Base-by-base conservation (phyloP, 2,888 invertebrate genomes). In the Candidula unifasciata region DNA sequence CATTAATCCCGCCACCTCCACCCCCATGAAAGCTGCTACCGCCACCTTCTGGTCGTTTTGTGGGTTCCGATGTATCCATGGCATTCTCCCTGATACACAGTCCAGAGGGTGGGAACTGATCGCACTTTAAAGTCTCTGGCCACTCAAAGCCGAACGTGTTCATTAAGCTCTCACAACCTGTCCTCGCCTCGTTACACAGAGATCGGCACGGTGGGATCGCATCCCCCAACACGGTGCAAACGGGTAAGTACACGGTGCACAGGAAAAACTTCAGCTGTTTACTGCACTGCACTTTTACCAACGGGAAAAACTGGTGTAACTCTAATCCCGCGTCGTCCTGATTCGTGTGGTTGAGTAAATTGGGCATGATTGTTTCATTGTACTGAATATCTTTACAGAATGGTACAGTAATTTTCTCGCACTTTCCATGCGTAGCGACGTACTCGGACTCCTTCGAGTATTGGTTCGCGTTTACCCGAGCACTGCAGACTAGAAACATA, bases 311-410 rank as follows among this genome's bases (percentile, higher is more conserved):
- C 94, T 99, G 99, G 94, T 99, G 98, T 13, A 93, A 93, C 90
- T 95, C 95, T 76, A 99, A 94, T 0, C 99, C 99, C 3, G 99
- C 99, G 94, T 99, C 99, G 88, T 99, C 98, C 89, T 99, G 99
- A 57, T 96, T 97, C 93, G 98, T 98, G 94, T 99, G 99, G 94
- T 98, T 98, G 93, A 99, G 96, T 93, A 97, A 97, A 95, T 99
- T 99, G 77, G 99, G 99, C 96, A 99, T 98, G 86, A 97, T 96
- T 30, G 98, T 99, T 93, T 96, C 95, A 94, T 99, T 99, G 95
- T 99, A 99, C 16, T 98, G 98, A 93, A 99, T 98, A 84, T 97
- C 97, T 87, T 97, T 95, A 94, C 99, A 99, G 97, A 99, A 98
- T 73, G 99, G 98, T 91, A 99, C 98, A 89, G 97, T 97, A 93